Percentiles rank a stretch among this genome's conserved stretches.
Evolutionary conservation across 1,140 invertebrate genomes (phyloP).

Genomic region (Bilobella aurantiaca): DNA sequence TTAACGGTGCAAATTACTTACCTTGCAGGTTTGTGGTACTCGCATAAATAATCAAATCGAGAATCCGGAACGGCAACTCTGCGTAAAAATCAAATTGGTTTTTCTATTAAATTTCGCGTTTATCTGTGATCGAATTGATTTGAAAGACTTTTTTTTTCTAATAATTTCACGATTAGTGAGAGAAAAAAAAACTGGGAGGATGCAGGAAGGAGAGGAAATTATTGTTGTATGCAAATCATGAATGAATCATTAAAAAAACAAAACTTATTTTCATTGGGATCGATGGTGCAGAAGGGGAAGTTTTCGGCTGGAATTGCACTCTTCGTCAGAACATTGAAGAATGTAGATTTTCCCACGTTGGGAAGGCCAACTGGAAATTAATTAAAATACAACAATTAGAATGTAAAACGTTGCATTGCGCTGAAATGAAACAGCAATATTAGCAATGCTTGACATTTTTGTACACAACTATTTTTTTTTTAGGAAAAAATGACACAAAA

Average conservation of each 20-base stretch:
- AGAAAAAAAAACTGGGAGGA: too few species aligned
- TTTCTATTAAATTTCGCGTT: too few species aligned
- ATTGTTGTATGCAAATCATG: constrained; percentile 13
- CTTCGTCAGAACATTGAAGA: constrained; percentile 98
- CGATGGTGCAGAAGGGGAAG: constrained; percentile 99
- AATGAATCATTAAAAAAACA: not conserved
- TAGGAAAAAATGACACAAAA: too few species aligned
- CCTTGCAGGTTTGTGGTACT: constrained; percentile 91
- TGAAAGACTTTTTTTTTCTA: too few species aligned
- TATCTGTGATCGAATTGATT: too few species aligned
- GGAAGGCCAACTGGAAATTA: constrained; percentile 60
- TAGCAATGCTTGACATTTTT: not conserved
- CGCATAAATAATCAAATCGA: constrained; percentile 83
- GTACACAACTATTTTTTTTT: too few species aligned
- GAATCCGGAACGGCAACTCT: constrained; percentile 95
- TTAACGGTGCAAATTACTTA: constrained; percentile 44
- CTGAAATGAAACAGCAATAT: not conserved
- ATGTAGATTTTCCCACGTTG: constrained; percentile 98
- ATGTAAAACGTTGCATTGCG: constrained; percentile 70
- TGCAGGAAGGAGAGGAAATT: constrained; percentile 5
- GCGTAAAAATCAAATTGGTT: too few species aligned
- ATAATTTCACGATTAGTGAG: too few species aligned
- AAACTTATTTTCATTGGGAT: constrained; percentile 99
- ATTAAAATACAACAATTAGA: constrained; percentile 37
- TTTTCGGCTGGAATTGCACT: constrained; percentile 93